A percentile compares a stretch with the other conserved stretches of the same genome.
Evolutionary conservation across 2,113 vertebrate genomes (phyloP).

Genomic region (Sphyrna mokarran): DNA sequence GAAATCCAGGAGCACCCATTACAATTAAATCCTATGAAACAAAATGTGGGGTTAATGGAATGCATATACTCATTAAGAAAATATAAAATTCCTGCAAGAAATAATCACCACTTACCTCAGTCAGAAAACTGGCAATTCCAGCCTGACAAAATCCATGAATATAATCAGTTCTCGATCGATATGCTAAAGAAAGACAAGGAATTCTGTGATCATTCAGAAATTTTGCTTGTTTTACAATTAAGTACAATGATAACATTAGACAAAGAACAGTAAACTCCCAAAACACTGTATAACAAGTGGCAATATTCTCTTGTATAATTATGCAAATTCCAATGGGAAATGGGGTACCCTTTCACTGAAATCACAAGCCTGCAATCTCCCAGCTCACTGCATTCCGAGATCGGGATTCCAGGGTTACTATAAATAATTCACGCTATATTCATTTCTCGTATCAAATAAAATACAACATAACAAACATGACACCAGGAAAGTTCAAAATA

Average conservation of each 20-base stretch:
- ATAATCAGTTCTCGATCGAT: constrained; percentile 56
- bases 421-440: background rate
- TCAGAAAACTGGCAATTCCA: constrained; percentile 70
- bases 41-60: constrained; percentile 41
- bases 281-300: background rate
- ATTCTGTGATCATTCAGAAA: background rate
- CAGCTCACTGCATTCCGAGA: background rate
- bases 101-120: constrained; percentile 54
- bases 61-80: background rate
- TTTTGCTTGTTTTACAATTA: background rate
- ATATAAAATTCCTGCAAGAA: background rate
- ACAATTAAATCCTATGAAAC: constrained; percentile 79
- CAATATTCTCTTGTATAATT: background rate
- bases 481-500: background rate
- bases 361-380: background rate
- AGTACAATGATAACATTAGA: background rate
- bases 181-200: constrained; percentile 50
- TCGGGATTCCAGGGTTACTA: background rate
- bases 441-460: background rate
- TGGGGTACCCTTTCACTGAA: background rate
- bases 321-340: background rate
- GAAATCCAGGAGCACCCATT: constrained; percentile 87
- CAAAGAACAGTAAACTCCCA: background rate
- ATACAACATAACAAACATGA: background rate
- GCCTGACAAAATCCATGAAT: constrained; percentile 68